phyloP scores from a whole-genome alignment of 2,888 invertebrate species.

The Imbricaverruca yamaguchii region DNA sequence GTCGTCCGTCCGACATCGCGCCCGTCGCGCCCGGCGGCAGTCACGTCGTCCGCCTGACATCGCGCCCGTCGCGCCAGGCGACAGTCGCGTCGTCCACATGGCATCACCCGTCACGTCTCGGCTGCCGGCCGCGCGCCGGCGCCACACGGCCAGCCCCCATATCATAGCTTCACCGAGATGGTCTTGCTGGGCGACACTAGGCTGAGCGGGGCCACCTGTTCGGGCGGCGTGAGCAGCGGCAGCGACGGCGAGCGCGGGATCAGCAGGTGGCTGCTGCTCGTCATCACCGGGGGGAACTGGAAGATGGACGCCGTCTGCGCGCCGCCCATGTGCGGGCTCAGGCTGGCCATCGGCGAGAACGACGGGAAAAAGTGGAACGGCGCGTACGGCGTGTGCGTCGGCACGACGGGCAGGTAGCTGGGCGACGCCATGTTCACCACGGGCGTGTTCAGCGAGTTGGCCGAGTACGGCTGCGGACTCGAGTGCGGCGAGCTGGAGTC shows the following conservation, averaged over 20 bases:
- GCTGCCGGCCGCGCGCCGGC: background rate
- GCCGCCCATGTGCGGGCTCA: constrained; percentile 38
- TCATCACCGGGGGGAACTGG: constrained; percentile 17
- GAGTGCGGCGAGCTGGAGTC: constrained; percentile 33
- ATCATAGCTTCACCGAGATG: constrained; percentile 26
- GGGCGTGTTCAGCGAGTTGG: constrained; percentile 35
- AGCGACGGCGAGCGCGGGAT: constrained; percentile 17
- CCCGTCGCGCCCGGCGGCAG: no score
- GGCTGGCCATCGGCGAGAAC: constrained; percentile 33
- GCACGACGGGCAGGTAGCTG: constrained; percentile 31
- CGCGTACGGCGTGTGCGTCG: constrained; percentile 32
- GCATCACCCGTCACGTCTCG: no score
- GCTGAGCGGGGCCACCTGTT: constrained; percentile 25
- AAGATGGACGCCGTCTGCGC: background rate
- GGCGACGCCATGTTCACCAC: constrained; percentile 34
- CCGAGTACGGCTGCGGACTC: constrained; percentile 34
- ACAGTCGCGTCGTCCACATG: no score
- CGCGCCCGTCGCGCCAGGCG: no score
- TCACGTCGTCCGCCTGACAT: no score
- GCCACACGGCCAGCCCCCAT: background rate
- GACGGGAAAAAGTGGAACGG: constrained; percentile 34
- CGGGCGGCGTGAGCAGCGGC: constrained; percentile 19
- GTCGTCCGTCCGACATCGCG: no score
- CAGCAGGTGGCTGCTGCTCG: background rate
- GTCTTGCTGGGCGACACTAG: constrained; percentile 28